Conservation (phyloP, 2,113 vertebrate species). For the Tachysurus vachellii region DNA sequence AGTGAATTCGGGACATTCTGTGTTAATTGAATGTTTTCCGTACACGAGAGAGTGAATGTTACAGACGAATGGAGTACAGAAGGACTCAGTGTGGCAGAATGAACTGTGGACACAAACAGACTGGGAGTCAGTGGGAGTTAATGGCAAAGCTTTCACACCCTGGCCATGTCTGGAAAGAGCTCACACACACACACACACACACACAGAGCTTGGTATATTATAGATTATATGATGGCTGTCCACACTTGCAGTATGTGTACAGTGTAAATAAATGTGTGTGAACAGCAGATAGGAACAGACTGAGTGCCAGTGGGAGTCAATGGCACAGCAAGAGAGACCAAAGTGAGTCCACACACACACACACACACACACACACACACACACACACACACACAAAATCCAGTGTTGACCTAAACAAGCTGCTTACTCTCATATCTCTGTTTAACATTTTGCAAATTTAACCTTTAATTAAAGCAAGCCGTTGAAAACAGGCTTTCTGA, state of each 20-base stretch:
- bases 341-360: constrained; percentile 16
- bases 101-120: constrained; percentile 27
- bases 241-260: not conserved
- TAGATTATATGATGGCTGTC: not conserved
- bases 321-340: not conserved
- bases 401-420: constrained; percentile 29
- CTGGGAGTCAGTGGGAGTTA: constrained; percentile 38
- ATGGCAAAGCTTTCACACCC: constrained; percentile 52
- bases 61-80: not conserved
- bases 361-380: constrained; percentile 27
- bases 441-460: constrained; percentile 3
- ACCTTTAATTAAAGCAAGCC: constrained; percentile 10
- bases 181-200: not conserved
- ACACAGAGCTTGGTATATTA: not conserved
- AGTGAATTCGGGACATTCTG: not conserved
- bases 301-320: constrained; percentile 11
- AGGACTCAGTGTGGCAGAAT: constrained; percentile 2
- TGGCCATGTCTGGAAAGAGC: constrained; percentile 9
- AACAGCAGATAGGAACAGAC: constrained; percentile 7
- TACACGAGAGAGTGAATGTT: not conserved
- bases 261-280: constrained; percentile 9
- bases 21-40: not conserved
- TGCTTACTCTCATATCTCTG: constrained; percentile 11
- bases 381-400: constrained; percentile 26
- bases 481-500: not conserved